Base-by-base conservation (phyloP, 2,113 vertebrate genomes). In the Triplophysa siluroides region DNA sequence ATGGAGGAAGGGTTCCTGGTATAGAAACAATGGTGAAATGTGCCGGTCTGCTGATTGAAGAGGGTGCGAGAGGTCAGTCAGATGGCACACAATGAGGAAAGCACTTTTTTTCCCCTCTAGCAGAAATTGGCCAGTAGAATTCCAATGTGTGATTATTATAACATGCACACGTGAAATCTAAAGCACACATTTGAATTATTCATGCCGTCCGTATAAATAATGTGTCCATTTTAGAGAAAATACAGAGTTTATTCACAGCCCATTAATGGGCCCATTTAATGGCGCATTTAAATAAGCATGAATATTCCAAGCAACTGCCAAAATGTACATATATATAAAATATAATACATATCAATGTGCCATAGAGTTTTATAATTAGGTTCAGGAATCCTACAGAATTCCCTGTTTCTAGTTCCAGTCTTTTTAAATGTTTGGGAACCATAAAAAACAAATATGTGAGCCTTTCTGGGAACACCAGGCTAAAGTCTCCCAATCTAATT, bases 21-120 rank as follows among this genome's bases (percentile, higher is more conserved):
- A 1, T 10, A 4, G 47, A 47, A 76, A 85, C 78, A 83, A 85
- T 80, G 19, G 76, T 58, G 29, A 60, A 12, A 47, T 71, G 19
- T 14, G 13, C 33, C 16, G 11, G 24, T 70, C 38, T 68, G 50
- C 21, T 75, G 26, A 73, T 43, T 65, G 29, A n/a, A 7, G 9
- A 56, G 45, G 24, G 61, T 21, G 16, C 41, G 19, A 19, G 61
- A 54, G 62, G 78, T 74, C 78, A 74, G 21, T n/a, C 2, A 1
- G 54, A 80, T 9, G 24, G 1, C 1, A 54, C 61, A 38, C 43
- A 43, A 23, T 16, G 26, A 7, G 24, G 47, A 61, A 71, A 64
- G 73, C 26, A 8, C 18, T 33, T 38, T 63, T 29, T 26, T 52
- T 29, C 26, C 66, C 21, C 4, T 63, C n/a, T 41, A 38, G 12